phyloP scores from a whole-genome alignment of 2,797 vertebrate species.

The Sardinella longiceps region DNA sequence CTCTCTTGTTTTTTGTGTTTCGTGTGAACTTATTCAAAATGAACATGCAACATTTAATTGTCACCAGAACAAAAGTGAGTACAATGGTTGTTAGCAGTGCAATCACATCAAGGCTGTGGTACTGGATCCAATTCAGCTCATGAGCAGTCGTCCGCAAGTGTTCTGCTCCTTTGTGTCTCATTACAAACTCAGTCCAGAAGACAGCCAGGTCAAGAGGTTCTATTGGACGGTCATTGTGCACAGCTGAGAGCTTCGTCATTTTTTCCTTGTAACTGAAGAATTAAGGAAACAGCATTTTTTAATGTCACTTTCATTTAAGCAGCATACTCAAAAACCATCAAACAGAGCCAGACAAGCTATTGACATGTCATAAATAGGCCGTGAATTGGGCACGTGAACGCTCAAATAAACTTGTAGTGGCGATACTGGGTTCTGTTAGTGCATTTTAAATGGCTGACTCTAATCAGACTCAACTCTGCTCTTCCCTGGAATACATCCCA shows the following conservation, averaged over 20 bases:
- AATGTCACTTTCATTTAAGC: neutral
- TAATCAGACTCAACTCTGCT: no score
- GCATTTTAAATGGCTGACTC: no score
- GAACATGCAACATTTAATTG: constrained; percentile 77
- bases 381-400: no score
- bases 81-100: constrained; percentile 74
- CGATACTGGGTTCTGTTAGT: no score
- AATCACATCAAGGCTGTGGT: constrained; percentile 87
- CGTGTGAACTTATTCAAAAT: constrained; percentile 74
- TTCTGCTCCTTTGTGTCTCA: constrained; percentile 86
- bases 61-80: constrained; percentile 67
- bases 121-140: constrained; percentile 91
- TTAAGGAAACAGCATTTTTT: neutral
- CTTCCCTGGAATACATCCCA: no score
- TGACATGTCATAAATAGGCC: no score
- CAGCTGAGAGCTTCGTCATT: constrained; percentile 77
- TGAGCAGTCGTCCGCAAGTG: constrained; percentile 87
- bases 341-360: no score
- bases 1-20: constrained; percentile 59
- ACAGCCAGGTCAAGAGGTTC: constrained; percentile 85
- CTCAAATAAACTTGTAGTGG: no score
- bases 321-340: no score
- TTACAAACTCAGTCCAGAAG: constrained; percentile 94
- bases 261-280: constrained; percentile 87
- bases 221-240: constrained; percentile 87